Conservation (phyloP, 2,888 invertebrate genomes). For the Xylocampa areola region DNA sequence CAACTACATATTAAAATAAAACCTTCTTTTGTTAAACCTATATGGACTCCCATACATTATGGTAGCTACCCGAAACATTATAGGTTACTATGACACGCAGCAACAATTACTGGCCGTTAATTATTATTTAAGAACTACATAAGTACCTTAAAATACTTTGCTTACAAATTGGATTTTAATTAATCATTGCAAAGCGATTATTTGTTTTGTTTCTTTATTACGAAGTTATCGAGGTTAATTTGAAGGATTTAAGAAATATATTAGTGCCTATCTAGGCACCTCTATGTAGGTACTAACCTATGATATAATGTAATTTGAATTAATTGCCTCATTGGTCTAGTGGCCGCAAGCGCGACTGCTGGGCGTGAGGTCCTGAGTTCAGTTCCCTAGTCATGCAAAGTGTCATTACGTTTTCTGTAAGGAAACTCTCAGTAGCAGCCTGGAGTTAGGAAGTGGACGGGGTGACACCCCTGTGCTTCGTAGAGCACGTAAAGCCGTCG, state of each 20-base stretch:
- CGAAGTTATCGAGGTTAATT: conserved; percentile 1
- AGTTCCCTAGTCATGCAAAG: too few species aligned
- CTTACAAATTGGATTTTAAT: conserved; percentile 29
- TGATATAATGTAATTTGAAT: too few species aligned
- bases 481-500: too few species aligned
- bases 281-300: too few species aligned
- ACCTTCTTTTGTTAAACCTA: background rate
- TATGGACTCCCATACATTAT: background rate
- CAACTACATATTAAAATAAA: too few species aligned
- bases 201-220: conserved; percentile 5
- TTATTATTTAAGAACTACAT: conserved; percentile 7
- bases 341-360: too few species aligned
- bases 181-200: conserved; percentile 22
- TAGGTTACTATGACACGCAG: conserved; percentile 18
- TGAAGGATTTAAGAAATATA: conserved; percentile 2
- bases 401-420: too few species aligned
- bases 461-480: too few species aligned
- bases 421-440: too few species aligned
- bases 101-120: conserved; percentile 19
- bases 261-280: conserved; percentile 7
- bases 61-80: background rate
- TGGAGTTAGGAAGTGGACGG: too few species aligned
- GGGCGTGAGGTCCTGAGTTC: too few species aligned
- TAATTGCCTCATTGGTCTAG: too few species aligned
- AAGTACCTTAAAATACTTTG: conserved; percentile 22